phyloP scores from a whole-genome alignment of 2,113 vertebrate genomes.

The Psittacula cyanocephala region DNA sequence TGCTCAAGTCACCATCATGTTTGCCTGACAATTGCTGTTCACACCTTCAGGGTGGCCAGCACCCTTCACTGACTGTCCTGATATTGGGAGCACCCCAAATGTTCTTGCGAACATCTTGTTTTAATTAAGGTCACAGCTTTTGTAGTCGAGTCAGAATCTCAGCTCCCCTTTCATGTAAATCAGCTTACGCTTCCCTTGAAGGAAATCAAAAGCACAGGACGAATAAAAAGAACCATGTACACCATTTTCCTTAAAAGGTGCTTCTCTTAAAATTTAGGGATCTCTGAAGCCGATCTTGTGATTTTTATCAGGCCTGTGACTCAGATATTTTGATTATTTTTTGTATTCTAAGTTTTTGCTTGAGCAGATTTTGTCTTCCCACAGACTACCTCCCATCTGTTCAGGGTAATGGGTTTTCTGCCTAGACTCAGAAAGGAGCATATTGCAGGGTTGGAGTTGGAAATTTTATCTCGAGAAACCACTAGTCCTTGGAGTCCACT shows the following conservation, averaged over 20 bases:
- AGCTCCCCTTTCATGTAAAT: not conserved
- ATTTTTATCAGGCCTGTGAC: constrained; percentile 41
- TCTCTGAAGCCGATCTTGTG: constrained; percentile 20
- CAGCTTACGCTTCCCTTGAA: not conserved
- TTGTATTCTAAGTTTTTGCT: not conserved
- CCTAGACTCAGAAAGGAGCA: not conserved
- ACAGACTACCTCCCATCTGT: constrained; percentile 55
- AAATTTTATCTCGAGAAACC: not conserved
- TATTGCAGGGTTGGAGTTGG: not conserved
- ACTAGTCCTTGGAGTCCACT: not conserved
- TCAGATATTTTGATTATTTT: not conserved
- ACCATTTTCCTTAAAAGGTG: not conserved
- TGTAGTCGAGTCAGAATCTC: not conserved
- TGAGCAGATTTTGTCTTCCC: constrained; percentile 55
- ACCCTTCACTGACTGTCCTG: not conserved
- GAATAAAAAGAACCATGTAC: not conserved
- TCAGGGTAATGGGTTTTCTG: constrained; percentile 51
- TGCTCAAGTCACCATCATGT: not conserved
- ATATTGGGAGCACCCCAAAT: not conserved
- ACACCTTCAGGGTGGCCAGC: not conserved
- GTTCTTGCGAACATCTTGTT: not conserved
- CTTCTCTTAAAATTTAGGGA: not conserved
- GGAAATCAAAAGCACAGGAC: not conserved
- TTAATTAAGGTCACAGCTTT: not conserved
- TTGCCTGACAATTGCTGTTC: not conserved